phyloP scores from a whole-genome alignment of 2,888 invertebrate species.

The Cephus sareptanus region DNA sequence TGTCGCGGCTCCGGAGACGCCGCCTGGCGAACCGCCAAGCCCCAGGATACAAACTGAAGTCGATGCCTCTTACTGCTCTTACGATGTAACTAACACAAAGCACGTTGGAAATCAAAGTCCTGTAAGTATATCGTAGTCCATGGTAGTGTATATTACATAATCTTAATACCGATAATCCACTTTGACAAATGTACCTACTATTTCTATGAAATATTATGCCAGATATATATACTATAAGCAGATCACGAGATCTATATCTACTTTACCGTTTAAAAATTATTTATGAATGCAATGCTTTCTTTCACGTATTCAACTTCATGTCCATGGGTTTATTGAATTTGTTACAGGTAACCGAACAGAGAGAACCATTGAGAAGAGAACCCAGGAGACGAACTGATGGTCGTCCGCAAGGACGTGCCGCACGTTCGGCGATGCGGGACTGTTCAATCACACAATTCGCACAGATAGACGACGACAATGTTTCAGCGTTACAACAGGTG shows the following conservation, averaged over 20 bases:
- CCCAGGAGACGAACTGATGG: constrained; percentile 54
- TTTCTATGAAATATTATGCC: not conserved
- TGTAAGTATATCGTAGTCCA: constrained; percentile 37
- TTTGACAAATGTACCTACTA: not conserved
- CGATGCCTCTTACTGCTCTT: constrained; percentile 70
- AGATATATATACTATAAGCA: not conserved
- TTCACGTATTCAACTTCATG: not conserved
- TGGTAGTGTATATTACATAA: not conserved
- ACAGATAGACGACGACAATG: constrained; percentile 92
- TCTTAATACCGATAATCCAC: not conserved
- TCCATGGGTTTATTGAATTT: not conserved
- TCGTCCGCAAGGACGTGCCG: constrained; percentile 55
- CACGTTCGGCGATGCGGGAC: constrained; percentile 73
- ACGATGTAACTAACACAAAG: constrained; percentile 60
- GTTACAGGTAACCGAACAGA: constrained; percentile 60
- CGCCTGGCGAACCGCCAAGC: constrained; percentile 69
- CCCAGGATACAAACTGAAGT: constrained; percentile 72
- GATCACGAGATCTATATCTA: not conserved
- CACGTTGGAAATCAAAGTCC: constrained; percentile 62
- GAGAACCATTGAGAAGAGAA: constrained; percentile 61
- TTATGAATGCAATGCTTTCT: not conserved
- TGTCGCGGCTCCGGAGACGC: constrained; percentile 66
- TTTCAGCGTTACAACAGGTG: constrained; percentile 88
- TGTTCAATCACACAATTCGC: constrained; percentile 91
- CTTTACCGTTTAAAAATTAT: not conserved